These are phyloP conservation scores for Petrolisthes cinctipes DNA, from an alignment of 2,888 invertebrate genomes.

Conservation along the genomic window DNA sequence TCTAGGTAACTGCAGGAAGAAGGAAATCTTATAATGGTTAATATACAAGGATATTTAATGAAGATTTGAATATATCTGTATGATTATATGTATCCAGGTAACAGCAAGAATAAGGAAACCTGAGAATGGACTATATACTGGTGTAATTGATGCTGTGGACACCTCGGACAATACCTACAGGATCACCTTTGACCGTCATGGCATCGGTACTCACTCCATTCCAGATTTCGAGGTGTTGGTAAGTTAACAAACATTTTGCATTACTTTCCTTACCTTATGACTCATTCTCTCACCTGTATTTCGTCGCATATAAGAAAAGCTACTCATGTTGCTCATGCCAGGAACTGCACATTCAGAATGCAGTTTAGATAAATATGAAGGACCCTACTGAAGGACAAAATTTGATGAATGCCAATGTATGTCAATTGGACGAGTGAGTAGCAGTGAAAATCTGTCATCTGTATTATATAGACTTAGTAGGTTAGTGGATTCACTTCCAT, in stretches of 20 bases:
- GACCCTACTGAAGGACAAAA: background rate
- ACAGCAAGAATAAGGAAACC: conserved; percentile 90
- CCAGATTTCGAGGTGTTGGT: conserved; percentile 92
- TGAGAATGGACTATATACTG: conserved; percentile 95
- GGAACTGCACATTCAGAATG: background rate
- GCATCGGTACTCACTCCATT: conserved; percentile 93
- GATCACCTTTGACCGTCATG: conserved; percentile 92
- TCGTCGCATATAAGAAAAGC: conserved; percentile 8
- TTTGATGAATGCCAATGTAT: background rate
- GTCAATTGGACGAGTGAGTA: background rate
- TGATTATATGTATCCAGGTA: conserved; percentile 68
- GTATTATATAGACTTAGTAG: background rate
- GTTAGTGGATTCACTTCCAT: background rate
- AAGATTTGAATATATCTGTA: no score
- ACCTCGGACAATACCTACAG: conserved; percentile 94
- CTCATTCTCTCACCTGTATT: conserved; percentile 6
- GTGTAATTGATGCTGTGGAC: conserved; percentile 89
- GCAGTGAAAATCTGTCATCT: background rate
- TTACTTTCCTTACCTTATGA: background rate
- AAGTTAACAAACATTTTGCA: conserved; percentile 58
- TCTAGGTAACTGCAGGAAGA: no score
- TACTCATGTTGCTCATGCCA: no score
- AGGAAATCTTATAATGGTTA: no score
- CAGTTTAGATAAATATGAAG: background rate
- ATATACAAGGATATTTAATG: no score